Base-by-base conservation (phyloP, 2,888 invertebrate species). In the Cerceris rybyensis region DNA sequence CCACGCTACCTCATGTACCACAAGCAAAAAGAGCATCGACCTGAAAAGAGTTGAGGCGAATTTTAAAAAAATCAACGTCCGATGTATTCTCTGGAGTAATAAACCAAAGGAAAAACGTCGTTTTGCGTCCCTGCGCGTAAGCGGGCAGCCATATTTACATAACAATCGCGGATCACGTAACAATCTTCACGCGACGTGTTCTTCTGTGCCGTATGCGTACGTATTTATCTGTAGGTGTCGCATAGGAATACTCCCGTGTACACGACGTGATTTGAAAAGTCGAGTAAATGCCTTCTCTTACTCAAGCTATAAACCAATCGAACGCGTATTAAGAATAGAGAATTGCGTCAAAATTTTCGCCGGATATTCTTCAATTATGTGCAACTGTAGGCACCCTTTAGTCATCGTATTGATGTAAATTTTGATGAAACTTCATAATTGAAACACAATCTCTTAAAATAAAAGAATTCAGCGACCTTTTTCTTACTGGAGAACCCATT, bases 101-200 rank as follows among this genome's bases (percentile, higher is more conserved):
- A 49, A 63, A 16, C 1, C 70, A 50, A 75, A 70, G 63, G 42
- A 60, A 70, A 49, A 75, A 75, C 63, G 63, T 39, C 70, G 59
- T 39, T 77, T 80, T 66, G 68, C 75, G 78, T 74, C 66, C 72
- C 70, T 85, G 87, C 82, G 85, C 86, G 87, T 84, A 86, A 87
- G 83, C 86, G 84, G 80, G 79, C 85, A 83, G 78, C 80, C 83
- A 84, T 88, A 91, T 91, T 91, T 91, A 91, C 90, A 91, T 91
- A 91, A 91, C 90, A 91, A 90, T 91, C 88, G 89, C 83, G 79
- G 86, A 90, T 91, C 89, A 90, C 91, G 90, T 91, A 91, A 91
- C 89, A 83, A 86, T 85, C 86, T 85, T 86, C 78, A 87, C 76
- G 74, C 88, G 87, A 84, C 83, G 89, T 78, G 80, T 83, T 78